Evolutionary conservation across 2,113 vertebrate genomes (phyloP).

Genomic region (Pachycephala philippinensis): DNA sequence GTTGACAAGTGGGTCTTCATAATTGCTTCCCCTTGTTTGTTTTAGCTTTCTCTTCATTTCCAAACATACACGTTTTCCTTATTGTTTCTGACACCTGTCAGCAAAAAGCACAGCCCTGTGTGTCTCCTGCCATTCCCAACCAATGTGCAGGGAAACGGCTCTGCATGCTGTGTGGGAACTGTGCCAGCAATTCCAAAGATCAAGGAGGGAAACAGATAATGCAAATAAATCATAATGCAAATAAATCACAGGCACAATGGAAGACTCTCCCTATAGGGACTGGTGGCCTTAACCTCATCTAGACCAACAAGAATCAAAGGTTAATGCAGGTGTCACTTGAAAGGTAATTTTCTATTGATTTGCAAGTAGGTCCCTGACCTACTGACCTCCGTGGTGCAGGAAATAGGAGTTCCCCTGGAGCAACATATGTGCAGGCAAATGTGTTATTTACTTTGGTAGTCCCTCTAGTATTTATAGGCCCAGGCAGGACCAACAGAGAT

Average conservation of each 20-base stretch:
- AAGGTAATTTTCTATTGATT: slow-evolving; percentile 58
- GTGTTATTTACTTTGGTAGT: slow-evolving; percentile 56
- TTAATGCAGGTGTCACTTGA: slow-evolving; percentile 49
- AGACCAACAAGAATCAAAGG: slow-evolving; percentile 42
- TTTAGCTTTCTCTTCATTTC: not conserved
- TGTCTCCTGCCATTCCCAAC: not conserved
- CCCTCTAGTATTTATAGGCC: slow-evolving; percentile 50
- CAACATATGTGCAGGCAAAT: slow-evolving; percentile 35
- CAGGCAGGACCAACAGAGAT: slow-evolving; percentile 38
- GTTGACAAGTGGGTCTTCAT: not conserved
- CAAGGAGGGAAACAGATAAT: slow-evolving; percentile 21
- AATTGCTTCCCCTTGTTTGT: not conserved
- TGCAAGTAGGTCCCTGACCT: slow-evolving; percentile 47
- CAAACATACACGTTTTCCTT: not conserved
- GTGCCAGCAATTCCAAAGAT: slow-evolving; percentile 25
- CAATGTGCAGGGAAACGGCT: not conserved
- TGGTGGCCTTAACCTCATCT: slow-evolving; percentile 3
- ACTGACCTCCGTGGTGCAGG: slow-evolving; percentile 12
- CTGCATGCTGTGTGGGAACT: not conserved
- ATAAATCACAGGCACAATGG: not conserved
- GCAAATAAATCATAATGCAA: slow-evolving; percentile 37
- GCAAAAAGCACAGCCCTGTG: not conserved
- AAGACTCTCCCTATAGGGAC: not conserved
- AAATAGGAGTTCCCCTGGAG: slow-evolving; percentile 11
- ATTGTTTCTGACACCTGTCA: slow-evolving; percentile 45